phyloP scores from a whole-genome alignment of 2,113 vertebrate species.

The Lepisosteus oculatus region DNA sequence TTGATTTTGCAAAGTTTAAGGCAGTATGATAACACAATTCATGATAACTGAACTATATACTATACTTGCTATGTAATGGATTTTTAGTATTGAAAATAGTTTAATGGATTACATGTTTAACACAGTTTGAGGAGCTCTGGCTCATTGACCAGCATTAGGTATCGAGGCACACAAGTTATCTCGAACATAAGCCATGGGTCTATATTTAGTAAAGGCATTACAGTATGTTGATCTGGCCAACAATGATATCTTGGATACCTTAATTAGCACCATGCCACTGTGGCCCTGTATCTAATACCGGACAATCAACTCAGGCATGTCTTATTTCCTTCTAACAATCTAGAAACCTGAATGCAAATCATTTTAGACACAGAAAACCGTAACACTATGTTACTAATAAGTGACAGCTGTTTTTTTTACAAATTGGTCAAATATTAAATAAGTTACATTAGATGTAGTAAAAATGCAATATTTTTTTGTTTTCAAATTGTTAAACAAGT shows the following conservation, averaged over 20 bases:
- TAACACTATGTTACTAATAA: not conserved
- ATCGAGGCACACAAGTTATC: not conserved
- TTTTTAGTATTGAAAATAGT: no score
- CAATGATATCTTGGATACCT: not conserved
- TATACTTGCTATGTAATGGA: no score
- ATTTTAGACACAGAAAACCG: not conserved
- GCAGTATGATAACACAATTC: no score
- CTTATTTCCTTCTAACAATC: not conserved
- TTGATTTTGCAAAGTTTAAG: no score
- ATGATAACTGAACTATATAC: no score
- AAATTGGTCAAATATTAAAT: not conserved
- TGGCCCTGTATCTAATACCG: not conserved
- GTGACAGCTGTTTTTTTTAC: not conserved
- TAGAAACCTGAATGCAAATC: not conserved
- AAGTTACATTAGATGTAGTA: not conserved
- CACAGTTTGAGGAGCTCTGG: no score
- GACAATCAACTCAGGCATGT: not conserved
- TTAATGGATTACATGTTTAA: no score
- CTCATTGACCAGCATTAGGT: no score
- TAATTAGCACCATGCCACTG: not conserved
- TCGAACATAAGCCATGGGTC: not conserved
- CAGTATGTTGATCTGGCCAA: not conserved
- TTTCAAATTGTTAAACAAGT: no score
- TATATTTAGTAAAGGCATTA: not conserved
- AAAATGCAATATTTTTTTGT: no score